A percentile compares a stretch with the other conserved stretches of the same genome.
Conservation (phyloP, 1,140 invertebrate species). For the Drosophila triauraria region DNA sequence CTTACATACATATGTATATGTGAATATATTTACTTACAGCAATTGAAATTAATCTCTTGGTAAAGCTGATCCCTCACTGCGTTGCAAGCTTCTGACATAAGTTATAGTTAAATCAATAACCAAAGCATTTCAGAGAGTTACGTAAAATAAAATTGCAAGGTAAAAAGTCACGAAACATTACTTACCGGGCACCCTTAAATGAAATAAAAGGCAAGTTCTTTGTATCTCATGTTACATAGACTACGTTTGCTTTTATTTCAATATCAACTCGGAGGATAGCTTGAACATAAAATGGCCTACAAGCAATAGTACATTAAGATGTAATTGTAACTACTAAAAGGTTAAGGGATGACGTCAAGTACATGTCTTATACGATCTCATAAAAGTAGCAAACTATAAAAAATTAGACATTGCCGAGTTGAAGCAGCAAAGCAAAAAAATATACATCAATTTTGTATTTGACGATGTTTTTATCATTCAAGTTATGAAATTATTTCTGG, state of each 20-base stretch:
- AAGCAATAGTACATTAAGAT: constrained; percentile 42
- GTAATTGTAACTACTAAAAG: constrained; percentile 42
- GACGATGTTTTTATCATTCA: background rate
- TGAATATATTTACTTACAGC: no score
- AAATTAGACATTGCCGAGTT: background rate
- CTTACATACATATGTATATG: no score
- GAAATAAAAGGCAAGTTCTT: background rate
- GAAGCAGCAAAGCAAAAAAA: background rate
- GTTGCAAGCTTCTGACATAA: no score
- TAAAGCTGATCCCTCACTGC: no score
- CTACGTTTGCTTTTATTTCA: constrained; percentile 52
- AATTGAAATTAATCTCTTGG: no score
- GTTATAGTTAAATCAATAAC: no score
- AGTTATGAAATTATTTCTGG: background rate
- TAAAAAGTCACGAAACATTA: no score
- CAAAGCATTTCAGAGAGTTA: no score
- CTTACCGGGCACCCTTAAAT: background rate
- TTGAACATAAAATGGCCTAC: constrained; percentile 48
- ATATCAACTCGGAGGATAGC: constrained; percentile 44
- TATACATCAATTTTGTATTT: background rate
- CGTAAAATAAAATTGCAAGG: no score
- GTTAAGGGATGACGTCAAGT: constrained; percentile 25
- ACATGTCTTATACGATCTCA: constrained; percentile 31
- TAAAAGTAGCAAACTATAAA: background rate
- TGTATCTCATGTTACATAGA: constrained; percentile 39